Conservation (phyloP, 2,797 vertebrate genomes). For the Spondyliosoma cantharus region DNA sequence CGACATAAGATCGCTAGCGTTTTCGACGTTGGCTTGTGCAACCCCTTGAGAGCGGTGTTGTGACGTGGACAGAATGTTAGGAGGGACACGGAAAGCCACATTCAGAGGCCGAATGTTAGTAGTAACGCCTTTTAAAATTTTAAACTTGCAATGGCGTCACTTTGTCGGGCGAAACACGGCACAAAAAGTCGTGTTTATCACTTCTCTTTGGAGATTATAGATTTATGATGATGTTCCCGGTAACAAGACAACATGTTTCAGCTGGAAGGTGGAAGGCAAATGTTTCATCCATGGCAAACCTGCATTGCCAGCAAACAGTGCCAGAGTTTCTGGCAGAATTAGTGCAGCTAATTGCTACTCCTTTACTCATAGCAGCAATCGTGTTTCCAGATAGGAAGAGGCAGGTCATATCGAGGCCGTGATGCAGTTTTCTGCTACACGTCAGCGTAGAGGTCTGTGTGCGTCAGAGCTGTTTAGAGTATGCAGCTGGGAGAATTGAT, state of each 20-base stretch:
- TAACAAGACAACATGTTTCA: constrained; percentile 12
- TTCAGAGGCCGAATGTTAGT: too few species aligned
- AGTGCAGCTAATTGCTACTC: constrained; percentile 8
- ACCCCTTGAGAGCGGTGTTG: too few species aligned
- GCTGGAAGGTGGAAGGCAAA: constrained; percentile 22
- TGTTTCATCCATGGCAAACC: not conserved
- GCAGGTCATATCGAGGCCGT: not conserved
- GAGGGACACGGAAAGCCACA: too few species aligned
- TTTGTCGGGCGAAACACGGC: not conserved
- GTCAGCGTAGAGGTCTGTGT: not conserved
- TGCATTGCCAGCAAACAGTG: constrained; percentile 1
- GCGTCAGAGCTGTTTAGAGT: constrained; percentile 19
- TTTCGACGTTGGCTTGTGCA: too few species aligned
- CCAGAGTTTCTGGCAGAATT: constrained; percentile 18
- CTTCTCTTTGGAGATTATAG: not conserved
- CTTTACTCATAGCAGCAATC: not conserved
- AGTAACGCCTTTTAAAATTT: too few species aligned
- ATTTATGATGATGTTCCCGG: constrained; percentile 8
- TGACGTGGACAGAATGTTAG: too few species aligned
- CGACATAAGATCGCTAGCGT: too few species aligned
- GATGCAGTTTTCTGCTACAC: not conserved
- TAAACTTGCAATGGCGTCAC: constrained; percentile 1
- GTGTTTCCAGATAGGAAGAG: constrained; percentile 7
- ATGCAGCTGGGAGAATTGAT: constrained; percentile 47
- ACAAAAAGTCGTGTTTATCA: not conserved